Base-by-base conservation (phyloP, 1,140 invertebrate species). In the Ridgeia piscesae region DNA sequence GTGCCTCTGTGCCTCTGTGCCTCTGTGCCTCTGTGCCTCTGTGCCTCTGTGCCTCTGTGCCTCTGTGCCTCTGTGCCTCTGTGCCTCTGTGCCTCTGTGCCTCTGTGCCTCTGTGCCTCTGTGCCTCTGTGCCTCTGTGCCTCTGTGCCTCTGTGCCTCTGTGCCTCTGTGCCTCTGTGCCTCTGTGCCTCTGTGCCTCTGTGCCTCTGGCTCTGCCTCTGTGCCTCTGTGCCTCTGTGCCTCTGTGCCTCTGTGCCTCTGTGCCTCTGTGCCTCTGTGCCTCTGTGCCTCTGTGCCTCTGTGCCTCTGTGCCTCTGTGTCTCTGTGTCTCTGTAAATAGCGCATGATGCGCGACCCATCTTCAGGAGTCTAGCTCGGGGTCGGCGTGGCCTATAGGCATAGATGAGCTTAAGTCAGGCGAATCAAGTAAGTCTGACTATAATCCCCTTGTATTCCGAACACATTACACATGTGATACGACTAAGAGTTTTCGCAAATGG, bases 61-160 rank as follows among this genome's bases (percentile, higher is more conserved):
- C 42, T 93, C 31, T 91, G 33, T 93, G 35, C 91, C 2, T 93
- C 34, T 88, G 0, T 92, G 89, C 91, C 21, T 93, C 34, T 91
- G 35, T 91, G 34, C 58, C 34, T 93, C 33, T 93, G 33, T 93
- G n/a, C 91, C 14, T 91, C 33, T 93, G 33, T 91, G 50, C 93
- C 34, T 93, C 88, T 93, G 48, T 93, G 33, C 58, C 42, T 93
- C n/a, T 91, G 21, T 93, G 21, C 35, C 42, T 93, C 35, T 93
- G 33, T 93, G 1, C 93, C 42, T 93, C 34, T 93, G 35, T 93
- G 34, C 91, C 58, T 93, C 50, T 91, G n/a, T 91, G 93, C 91
- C 33, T 90, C 31, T 93, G 31, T 93, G 77, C 89, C n/a, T 93
- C 42, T 93, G n/a, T 93, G 92, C 91, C 91, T 93, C 33, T 33